These are phyloP conservation scores for Tholera decimalis DNA, from an alignment of 2,888 invertebrate genomes.

Conservation along the genomic window DNA sequence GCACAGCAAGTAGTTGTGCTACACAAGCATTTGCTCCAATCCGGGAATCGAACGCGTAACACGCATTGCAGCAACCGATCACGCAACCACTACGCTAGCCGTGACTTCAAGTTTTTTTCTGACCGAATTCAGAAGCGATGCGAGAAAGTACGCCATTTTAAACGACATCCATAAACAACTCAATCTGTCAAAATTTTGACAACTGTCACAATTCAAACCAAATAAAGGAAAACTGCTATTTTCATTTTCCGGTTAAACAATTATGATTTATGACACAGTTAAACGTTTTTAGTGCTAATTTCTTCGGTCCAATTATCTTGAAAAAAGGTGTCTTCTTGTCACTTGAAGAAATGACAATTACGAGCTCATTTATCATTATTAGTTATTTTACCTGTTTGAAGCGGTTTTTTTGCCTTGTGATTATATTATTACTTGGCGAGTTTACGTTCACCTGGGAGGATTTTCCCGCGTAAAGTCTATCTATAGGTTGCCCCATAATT, in stretches of 20 bases:
- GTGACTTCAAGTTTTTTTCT: no score
- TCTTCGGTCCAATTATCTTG: neutral
- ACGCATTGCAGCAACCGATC: no score
- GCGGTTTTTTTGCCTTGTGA: neutral
- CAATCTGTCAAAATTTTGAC: neutral
- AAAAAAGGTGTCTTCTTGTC: neutral
- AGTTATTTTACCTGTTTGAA: conserved; percentile 17
- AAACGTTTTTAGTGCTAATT: conserved; percentile 5
- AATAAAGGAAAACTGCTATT: neutral
- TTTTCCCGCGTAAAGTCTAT: no score
- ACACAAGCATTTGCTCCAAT: no score
- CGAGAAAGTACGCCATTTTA: neutral
- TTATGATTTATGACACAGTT: neutral
- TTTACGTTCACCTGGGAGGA: no score
- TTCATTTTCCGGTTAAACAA: neutral
- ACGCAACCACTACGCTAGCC: no score
- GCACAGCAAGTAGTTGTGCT: no score
- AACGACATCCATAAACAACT: neutral
- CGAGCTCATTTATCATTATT: conserved; percentile 1
- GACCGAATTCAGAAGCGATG: no score
- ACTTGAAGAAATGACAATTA: conserved; percentile 13
- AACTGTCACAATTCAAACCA: neutral
- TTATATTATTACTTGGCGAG: no score
- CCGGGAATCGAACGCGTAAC: no score
- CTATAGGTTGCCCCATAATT: no score